Percentiles rank a stretch among this genome's conserved stretches.
Evolutionary conservation across 2,888 invertebrate genomes (phyloP).

Genomic region (Caenorhabditis auriculariae): DNA sequence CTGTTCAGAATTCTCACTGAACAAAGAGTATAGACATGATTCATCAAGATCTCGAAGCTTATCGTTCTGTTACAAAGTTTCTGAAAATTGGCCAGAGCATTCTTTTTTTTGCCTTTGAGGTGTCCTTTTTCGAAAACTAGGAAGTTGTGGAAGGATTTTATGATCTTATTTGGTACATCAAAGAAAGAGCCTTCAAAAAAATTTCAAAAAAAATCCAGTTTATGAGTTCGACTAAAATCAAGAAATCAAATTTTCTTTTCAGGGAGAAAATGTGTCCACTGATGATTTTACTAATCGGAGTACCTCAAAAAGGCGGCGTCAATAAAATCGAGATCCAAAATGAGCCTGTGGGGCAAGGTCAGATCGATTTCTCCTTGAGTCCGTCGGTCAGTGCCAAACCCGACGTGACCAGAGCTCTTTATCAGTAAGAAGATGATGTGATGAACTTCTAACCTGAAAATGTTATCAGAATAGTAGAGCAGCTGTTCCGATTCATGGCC

Average conservation of each 20-base stretch:
- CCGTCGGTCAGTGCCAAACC: slow-evolving; percentile 48
- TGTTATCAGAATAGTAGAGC: slow-evolving; percentile 50
- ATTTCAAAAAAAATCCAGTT: not conserved
- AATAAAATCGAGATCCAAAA: too few relatives aligned
- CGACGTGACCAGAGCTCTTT: slow-evolving; percentile 50
- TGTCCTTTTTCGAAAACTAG: too few relatives aligned
- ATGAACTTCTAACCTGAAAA: not conserved
- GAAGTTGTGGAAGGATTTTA: not conserved
- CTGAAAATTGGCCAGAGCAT: too few relatives aligned
- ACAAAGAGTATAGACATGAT: too few relatives aligned
- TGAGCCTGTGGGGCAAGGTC: slow-evolving; percentile 46
- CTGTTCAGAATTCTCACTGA: too few relatives aligned
- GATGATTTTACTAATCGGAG: slow-evolving; percentile 42
- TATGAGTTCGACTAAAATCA: too few relatives aligned
- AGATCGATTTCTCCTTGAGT: slow-evolving; percentile 41
- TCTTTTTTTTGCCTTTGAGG: too few relatives aligned
- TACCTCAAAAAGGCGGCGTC: too few relatives aligned
- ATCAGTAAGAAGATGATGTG: slow-evolving; percentile 39
- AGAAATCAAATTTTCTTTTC: not conserved
- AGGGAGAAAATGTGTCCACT: slow-evolving; percentile 50
- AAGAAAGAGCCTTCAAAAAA: not conserved
- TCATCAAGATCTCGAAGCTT: too few relatives aligned
- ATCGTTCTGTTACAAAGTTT: too few relatives aligned
- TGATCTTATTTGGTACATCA: too few relatives aligned
- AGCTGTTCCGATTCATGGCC: slow-evolving; percentile 52